Evolutionary conservation across 30 jellyfish, hydroid and myxozoan species (phyloP), one percentile per base, ranked within the genome.

Genomic region (Rhopilema esculentum): DNA sequence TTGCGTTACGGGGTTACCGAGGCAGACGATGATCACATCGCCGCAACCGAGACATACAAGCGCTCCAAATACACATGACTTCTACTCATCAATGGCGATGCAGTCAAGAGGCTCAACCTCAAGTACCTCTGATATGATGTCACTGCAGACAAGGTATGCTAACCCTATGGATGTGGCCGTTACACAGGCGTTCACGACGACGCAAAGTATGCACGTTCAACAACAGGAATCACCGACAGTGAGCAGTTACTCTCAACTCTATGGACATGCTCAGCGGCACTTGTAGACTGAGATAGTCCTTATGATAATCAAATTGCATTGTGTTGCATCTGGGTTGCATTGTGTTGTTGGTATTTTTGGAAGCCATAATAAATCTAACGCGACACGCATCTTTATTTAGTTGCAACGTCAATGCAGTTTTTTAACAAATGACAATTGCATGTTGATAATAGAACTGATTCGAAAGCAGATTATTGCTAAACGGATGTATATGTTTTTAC

Each of bases 11-110:
- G 97, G 91, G 22, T 9, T 83, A 53, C 95, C 97, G 27, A 84
- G 99, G 12, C 99, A 95, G 77, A 73, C 97, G 28, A 89, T 95
- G 97, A 71, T 89, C 25, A 64, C 97, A 1, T 97, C 99, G 0
- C 94, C 95, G 16, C 91, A 78, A 62, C 90, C 83, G n/a, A 77
- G 92, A 72, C 97, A 91, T 25, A 30, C 97, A 27, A 72, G 93
- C 64, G 81, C 94, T 1, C 72, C 97, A 12, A 70, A 65, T 70
- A 77, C 90, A 31, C 97, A 89, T 49, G 99, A 95, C 33, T 95
- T 90, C 81, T 95, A 95, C 89, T 74, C 97, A 73, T 51, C 92
- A 1, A 88, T 88, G 96, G 96, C 95, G 29, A 90, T 90, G 97
- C 98, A 83, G 66, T 82, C 97, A 8, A 49, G 97, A 49, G 91